phyloP scores from a whole-genome alignment of 2,113 vertebrate genomes.

The human (Homo sapiens) region GRCh38 chr3:66080501-66081000 shows the following conservation, averaged over 20 bases:
- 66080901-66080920: background rate
- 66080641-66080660: background rate
- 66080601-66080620: background rate
- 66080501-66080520: background rate
- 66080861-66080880: background rate
- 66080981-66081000: background rate
- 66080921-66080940: background rate
- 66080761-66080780: background rate
- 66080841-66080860: constrained; percentile 4
- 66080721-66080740: background rate
- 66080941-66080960: background rate
- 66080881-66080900: background rate
- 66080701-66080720: background rate
- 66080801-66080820: background rate
- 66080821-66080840: background rate
- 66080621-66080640: background rate
- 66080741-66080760: background rate
- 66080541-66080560: background rate
- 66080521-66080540: background rate
- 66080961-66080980: background rate
- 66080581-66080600: background rate
- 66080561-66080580: background rate
- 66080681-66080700: background rate
- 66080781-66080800: background rate
- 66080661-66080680: background rate